phyloP scores from a whole-genome alignment of 2,888 invertebrate genomes.

The Pristionchus japonicus region DNA sequence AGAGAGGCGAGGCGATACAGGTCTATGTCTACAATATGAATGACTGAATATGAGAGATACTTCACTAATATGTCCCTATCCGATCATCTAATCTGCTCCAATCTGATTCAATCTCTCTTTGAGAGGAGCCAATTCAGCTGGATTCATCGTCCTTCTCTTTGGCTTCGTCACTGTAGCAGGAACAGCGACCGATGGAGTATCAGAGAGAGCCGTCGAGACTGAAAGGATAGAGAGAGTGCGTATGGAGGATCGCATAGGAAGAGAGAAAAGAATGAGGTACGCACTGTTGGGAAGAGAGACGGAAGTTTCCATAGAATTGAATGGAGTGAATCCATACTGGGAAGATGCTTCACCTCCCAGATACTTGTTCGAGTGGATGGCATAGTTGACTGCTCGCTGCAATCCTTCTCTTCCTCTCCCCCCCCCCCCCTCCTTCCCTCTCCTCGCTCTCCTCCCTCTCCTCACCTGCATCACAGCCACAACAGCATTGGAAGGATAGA shows the following conservation, averaged over 20 bases:
- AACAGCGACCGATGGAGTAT: not conserved
- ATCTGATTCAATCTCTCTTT: slow-evolving; percentile 46
- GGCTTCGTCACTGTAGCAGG: not conserved
- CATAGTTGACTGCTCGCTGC: not conserved
- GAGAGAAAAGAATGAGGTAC: not conserved
- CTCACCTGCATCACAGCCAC: not conserved
- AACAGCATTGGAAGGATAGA: not conserved
- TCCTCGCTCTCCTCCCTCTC: too few species aligned
- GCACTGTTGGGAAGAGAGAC: not conserved
- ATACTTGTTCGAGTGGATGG: not conserved
- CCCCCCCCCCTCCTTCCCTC: not conserved
- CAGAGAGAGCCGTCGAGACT: not conserved
- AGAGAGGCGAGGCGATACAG: not conserved
- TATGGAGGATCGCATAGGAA: not conserved
- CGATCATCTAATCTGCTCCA: not conserved
- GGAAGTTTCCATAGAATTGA: not conserved
- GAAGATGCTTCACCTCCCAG: slow-evolving; percentile 13
- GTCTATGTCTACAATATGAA: not conserved
- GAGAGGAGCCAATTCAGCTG: slow-evolving; percentile 39
- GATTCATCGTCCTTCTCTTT: slow-evolving; percentile 39
- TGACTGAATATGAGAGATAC: too few species aligned
- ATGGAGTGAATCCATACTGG: not conserved
- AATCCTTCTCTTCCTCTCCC: not conserved
- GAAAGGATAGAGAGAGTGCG: too few species aligned
- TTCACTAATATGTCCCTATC: too few species aligned